Base-by-base conservation (phyloP, 2,113 vertebrate genomes). In the Lophotis ruficrista region DNA sequence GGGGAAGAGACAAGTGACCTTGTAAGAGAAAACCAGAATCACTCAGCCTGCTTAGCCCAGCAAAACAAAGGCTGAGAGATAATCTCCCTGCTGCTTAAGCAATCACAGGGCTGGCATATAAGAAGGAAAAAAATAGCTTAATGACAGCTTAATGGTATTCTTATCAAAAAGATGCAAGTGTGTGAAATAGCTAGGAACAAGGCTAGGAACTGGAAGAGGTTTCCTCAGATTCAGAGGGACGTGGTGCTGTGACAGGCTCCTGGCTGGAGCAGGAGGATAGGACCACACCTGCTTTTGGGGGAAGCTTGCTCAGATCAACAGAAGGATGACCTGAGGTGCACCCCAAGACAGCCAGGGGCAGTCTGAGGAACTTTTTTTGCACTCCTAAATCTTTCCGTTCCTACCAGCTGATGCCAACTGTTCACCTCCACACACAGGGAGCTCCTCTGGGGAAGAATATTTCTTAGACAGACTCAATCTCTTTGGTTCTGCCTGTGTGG, bases 401-500 rank as follows among this genome's bases (percentile, higher is more conserved):
- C 37, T 87, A 25, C 2, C 12, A 65, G 31, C 14, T 87, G 41
- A 51, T 75, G 54, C 15, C 56, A 92, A 12, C 58, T 47, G 4
- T 72, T 91, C 85, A 96, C 88, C 83, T 95, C 50, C 33, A 75
- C 24, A 60, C 19, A 60, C 0, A 84, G 38, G 14, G 30, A 95
- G 53, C 43, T 78, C 43, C 30, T 30, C 37, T n/a, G 30, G 21
- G 48, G 80, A 94, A 70, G 69, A 86, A 41, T 75, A 27, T 84
- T 91, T 64, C 72, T 78, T 73, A 71, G 77, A 47, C 62, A 86
- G 51, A 23, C 71, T 73, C 33, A 80, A 64, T 89, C 43, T 79
- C 78, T 90, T 86, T 50, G 81, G 45, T 94, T 96, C 94, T 96
- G 96, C 94, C 71, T 96, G 96, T 96, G 94, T 97, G 94, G 93